Evolutionary conservation across 2,888 invertebrate genomes (phyloP).

Genomic region (Drosophila pegasa): DNA sequence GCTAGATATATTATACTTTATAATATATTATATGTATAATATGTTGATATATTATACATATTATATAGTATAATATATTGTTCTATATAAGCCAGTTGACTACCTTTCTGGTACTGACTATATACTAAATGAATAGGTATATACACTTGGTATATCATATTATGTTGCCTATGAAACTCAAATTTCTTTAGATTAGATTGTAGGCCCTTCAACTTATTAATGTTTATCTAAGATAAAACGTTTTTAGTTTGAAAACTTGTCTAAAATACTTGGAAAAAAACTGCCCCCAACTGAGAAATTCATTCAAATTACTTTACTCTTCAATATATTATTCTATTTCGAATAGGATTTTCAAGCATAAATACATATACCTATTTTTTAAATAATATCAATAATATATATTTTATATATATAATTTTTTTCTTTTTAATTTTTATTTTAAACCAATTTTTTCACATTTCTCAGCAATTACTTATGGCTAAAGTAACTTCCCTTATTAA

Average conservation of each 20-base stretch:
- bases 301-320: too few relatives aligned
- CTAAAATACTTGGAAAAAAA: too few relatives aligned
- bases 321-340: neutral
- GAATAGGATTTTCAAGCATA: too few relatives aligned
- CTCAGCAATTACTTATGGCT: neutral
- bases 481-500: neutral
- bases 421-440: too few relatives aligned
- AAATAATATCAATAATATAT: too few relatives aligned
- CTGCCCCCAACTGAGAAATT: too few relatives aligned
- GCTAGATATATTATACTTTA: too few relatives aligned
- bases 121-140: neutral
- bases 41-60: neutral
- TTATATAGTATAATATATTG: neutral
- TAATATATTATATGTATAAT: neutral
- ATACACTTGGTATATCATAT: neutral
- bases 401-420: too few relatives aligned
- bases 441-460: neutral
- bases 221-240: neutral
- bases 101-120: neutral
- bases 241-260: too few relatives aligned
- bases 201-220: neutral
- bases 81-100: neutral
- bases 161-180: neutral
- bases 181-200: neutral
- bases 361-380: too few relatives aligned